Evolutionary conservation across 2,113 vertebrate species (phyloP).

Genomic region (Scophthalmus maximus): DNA sequence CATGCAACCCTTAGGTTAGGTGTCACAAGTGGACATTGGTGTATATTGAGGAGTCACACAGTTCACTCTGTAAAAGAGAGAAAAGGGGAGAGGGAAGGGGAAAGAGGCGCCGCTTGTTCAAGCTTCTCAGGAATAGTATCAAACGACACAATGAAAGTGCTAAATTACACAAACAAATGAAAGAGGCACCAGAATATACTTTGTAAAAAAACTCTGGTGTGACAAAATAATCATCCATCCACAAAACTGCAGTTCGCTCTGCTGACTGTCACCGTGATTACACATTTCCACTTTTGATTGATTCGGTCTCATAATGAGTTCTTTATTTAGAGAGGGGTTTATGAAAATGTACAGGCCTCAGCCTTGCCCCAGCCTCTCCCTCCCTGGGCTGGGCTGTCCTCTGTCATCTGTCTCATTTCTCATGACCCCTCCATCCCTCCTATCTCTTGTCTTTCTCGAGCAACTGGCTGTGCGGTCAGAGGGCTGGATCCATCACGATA

Average conservation of each 20-base stretch:
- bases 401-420: conserved; percentile 77
- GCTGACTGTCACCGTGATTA: not conserved
- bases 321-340: conserved; percentile 34
- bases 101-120: conserved; percentile 79
- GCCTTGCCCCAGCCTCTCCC: conserved; percentile 14
- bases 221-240: conserved; percentile 16
- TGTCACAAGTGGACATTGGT: too few relatives aligned
- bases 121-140: too few relatives aligned
- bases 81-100: conserved; percentile 81
- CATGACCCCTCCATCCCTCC: conserved; percentile 65
- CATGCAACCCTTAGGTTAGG: too few relatives aligned
- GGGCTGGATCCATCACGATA: conserved; percentile 73
- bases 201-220: not conserved
- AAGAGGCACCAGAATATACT: too few relatives aligned
- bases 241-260: not conserved
- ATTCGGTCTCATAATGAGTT: conserved; percentile 26
- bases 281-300: conserved; percentile 28
- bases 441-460: conserved; percentile 59
- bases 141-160: not conserved
- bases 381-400: conserved; percentile 48
- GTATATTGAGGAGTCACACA: too few relatives aligned
- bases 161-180: not conserved
- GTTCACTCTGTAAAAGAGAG: conserved; percentile 65
- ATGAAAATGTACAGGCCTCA: conserved; percentile 35
- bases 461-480: conserved; percentile 66